Evolutionary conservation across 2,888 invertebrate genomes (phyloP), one percentile per base, ranked within the genome.

Genomic region (Scaptomyza tumidula): DNA sequence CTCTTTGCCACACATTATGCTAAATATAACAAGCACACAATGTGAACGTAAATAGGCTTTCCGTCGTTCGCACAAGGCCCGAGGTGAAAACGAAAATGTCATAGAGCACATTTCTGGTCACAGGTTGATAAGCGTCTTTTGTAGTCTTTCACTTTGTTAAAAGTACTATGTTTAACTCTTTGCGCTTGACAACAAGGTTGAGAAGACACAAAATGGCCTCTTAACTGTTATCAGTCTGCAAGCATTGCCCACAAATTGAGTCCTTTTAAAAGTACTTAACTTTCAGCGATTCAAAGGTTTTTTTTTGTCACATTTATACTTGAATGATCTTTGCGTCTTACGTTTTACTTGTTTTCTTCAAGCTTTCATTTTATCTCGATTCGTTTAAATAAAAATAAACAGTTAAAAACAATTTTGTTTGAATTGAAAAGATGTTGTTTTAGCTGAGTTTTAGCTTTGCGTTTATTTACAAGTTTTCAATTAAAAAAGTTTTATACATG

Each of bases 21-120:
- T 82, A 79, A 86, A 82, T 75, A 86, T 79, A 88, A n/a, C n/a
- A 39, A 59, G 69, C 33, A n/a, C n/a, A 39, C 62, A 73, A 54
- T 59, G 44, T 57, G 49, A 37, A 52, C 61, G 56, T 33, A 71
- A 69, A 73, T 60, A 73, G 59, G 48, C 75, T 16, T 39, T 39
- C 7, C 14, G 7, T 16, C 14, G 7, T 16, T 41, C 10, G 10
- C 16, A 41, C 7, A 9, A 49, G 19, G 6, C 35, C 11, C 43
- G 54, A 24, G n/a, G 48, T 55, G 49, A 48, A 65, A 69, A 63
- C 57, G 50, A 48, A 65, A 69, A 67, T 75, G 75, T 57, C 75
- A 67, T 10, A 53, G 16, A 16, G 41, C 14, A 10, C 41, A 19
- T 19, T 14, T 33, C 37, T 53, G 61, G 58, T 62, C 67, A 74